Conservation (phyloP, 2,113 vertebrate genomes). For the Phalacrocorax aristotelis region DNA sequence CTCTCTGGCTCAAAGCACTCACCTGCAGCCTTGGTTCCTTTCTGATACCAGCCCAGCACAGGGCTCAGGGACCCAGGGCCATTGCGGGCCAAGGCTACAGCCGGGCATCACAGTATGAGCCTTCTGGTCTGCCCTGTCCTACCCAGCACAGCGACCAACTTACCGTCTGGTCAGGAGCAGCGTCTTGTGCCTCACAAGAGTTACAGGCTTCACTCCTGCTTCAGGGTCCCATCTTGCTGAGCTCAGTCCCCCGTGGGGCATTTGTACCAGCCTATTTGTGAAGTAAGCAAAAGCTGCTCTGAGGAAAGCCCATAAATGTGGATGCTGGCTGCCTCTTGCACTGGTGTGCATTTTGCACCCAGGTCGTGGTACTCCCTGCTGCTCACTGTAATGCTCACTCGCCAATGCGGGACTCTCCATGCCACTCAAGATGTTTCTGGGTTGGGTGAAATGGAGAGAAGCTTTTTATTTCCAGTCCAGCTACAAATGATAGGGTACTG, state of each 20-base stretch:
- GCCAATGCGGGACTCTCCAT: accelerated
- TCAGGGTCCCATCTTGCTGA: background rate
- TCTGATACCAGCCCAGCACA: background rate
- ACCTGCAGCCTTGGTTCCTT: background rate
- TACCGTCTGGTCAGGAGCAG: background rate
- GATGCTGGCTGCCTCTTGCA: background rate
- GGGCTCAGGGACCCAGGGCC: background rate
- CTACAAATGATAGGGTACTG: background rate
- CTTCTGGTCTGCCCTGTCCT: background rate
- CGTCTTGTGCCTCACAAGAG: background rate
- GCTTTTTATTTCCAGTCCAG: background rate
- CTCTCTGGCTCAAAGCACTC: background rate
- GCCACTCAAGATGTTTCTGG: background rate
- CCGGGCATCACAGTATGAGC: background rate
- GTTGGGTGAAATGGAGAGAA: background rate
- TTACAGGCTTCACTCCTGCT: background rate
- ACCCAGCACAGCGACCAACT: background rate
- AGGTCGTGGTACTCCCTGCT: background rate
- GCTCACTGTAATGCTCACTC: background rate
- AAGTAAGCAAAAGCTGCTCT: background rate
- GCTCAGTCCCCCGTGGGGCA: accelerated
- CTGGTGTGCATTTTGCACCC: background rate
- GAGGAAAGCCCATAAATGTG: background rate
- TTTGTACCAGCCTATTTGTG: background rate
- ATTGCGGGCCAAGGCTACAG: background rate